Percentiles rank a stretch among this genome's conserved stretches.
Conservation (phyloP, 2,888 invertebrate genomes). For the Ennomos quercinarius region DNA sequence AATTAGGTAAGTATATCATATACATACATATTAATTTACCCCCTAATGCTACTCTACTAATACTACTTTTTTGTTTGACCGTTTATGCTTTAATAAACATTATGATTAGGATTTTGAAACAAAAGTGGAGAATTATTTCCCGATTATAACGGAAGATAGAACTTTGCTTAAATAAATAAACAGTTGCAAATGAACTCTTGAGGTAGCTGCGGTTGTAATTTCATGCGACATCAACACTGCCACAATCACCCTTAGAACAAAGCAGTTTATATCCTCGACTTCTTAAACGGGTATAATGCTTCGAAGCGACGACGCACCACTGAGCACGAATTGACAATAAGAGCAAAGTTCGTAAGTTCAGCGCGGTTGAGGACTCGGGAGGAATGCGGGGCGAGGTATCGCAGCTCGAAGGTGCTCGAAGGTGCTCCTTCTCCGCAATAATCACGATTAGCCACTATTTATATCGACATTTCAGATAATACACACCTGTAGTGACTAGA, state of each 20-base stretch:
- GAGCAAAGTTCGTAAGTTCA: conserved; percentile 77
- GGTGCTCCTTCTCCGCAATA: conserved; percentile 64
- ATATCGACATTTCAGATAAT: conserved; percentile 72
- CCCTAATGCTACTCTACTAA: too few species aligned
- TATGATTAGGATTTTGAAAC: too few species aligned
- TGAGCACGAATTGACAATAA: conserved; percentile 84
- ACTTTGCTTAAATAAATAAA: too few species aligned
- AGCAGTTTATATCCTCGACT: conserved; percentile 62
- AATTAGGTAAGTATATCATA: too few species aligned
- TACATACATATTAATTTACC: too few species aligned
- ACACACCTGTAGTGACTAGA: conserved; percentile 52
- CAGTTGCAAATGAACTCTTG: conserved; percentile 1
- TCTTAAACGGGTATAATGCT: conserved; percentile 69
- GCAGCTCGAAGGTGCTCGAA: conserved; percentile 9
- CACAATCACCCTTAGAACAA: conserved; percentile 61
- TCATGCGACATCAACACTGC: conserved; percentile 39
- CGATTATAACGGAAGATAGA: too few species aligned
- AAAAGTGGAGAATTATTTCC: too few species aligned
- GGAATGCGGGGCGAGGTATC: conserved; percentile 73
- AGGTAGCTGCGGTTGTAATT: conserved; percentile 18
- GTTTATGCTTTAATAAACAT: too few species aligned
- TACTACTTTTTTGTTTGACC: too few species aligned
- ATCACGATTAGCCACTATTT: conserved; percentile 80
- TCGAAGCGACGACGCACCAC: conserved; percentile 72
- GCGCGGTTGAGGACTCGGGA: conserved; percentile 79